A percentile compares a stretch with the other conserved stretches of the same genome.
phyloP scores from a whole-genome alignment of 2,797 vertebrate species.

The Enteromius radiatus region DNA sequence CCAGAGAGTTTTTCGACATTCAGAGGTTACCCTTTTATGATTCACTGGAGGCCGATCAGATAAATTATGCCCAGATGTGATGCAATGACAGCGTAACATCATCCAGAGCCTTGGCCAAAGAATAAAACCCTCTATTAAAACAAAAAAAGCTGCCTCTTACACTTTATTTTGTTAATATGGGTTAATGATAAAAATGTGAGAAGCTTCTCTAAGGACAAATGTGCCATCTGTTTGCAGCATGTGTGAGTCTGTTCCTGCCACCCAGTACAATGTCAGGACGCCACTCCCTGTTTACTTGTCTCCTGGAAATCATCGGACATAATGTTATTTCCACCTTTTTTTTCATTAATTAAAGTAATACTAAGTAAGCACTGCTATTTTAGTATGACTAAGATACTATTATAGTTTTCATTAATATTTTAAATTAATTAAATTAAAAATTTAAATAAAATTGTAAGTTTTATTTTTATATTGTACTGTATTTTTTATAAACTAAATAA shows the following conservation, averaged over 20 bases:
- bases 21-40: constrained; percentile 25
- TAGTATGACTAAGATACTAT: not conserved
- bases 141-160: constrained; percentile 2
- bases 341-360: not conserved
- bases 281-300: not conserved
- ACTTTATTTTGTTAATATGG: constrained; percentile 52
- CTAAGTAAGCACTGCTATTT: not conserved
- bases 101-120: constrained; percentile 39
- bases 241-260: constrained; percentile 40
- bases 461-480: not conserved
- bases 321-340: not conserved
- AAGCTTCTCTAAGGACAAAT: constrained; percentile 54
- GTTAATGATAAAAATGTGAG: constrained; percentile 54
- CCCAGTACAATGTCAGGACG: constrained; percentile 26
- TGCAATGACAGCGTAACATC: constrained; percentile 41
- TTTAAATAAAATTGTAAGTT: too few species aligned
- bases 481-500: not conserved
- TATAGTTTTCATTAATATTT: not conserved
- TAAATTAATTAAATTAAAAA: too few species aligned
- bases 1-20: constrained; percentile 5
- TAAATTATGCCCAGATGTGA: constrained; percentile 36
- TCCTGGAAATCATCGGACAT: not conserved
- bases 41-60: constrained; percentile 4
- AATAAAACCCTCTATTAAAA: constrained; percentile 9
- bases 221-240: constrained; percentile 60